Conservation (phyloP, 2,797 vertebrate genomes). For the Scolopax rusticola region DNA sequence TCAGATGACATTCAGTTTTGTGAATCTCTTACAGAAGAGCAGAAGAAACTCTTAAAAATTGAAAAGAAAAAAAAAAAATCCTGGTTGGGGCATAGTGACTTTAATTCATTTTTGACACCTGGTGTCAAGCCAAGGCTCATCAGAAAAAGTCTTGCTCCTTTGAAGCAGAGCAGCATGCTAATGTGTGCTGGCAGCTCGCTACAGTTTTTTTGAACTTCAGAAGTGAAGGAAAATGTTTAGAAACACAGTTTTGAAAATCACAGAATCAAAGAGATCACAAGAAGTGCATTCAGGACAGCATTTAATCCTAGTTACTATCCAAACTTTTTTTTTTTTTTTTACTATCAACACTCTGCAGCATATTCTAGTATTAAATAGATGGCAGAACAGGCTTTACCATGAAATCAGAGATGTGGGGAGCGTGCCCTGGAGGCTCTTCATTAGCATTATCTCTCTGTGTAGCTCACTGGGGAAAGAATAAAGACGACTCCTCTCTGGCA, state of each 20-base stretch:
- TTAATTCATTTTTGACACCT: conserved; percentile 9
- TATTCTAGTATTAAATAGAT: neutral
- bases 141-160: conserved; percentile 17
- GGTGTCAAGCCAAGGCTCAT: neutral
- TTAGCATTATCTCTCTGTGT: conserved; percentile 24
- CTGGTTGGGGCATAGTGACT: neutral
- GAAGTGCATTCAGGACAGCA: neutral
- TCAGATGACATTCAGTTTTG: neutral
- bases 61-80: neutral
- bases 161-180: conserved; percentile 18
- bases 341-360: neutral
- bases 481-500: neutral
- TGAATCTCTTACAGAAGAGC: neutral
- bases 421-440: conserved; percentile 38
- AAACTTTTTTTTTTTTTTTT: neutral
- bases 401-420: conserved; percentile 18
- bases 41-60: neutral
- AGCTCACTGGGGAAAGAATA: neutral
- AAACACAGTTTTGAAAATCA: neutral
- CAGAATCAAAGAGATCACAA: neutral
- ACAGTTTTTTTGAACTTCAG: neutral
- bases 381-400: conserved; percentile 48
- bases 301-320: neutral
- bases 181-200: neutral
- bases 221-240: neutral